A percentile compares a stretch with the other conserved stretches of the same genome.
phyloP scores from a whole-genome alignment of 1,140 invertebrate species.

The Drosophila triauraria region DNA sequence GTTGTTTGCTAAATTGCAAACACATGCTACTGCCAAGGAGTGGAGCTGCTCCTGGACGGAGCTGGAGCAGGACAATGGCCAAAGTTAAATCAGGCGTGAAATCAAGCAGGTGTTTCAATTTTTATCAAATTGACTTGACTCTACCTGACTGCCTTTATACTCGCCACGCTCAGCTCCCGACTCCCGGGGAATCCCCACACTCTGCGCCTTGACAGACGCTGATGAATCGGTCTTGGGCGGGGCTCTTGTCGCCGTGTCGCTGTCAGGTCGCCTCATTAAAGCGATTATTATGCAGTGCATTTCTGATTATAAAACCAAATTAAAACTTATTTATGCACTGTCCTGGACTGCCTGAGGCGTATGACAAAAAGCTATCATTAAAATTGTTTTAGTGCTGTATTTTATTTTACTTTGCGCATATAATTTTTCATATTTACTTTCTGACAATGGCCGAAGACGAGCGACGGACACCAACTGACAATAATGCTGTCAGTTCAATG shows the following conservation, averaged over 20 bases:
- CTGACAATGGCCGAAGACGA: constrained; percentile 49
- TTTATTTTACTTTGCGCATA: constrained; percentile 49
- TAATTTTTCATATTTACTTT: constrained; percentile 72
- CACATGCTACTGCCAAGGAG: constrained; percentile 69
- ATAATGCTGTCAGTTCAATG: constrained; percentile 44
- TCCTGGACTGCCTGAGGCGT: constrained; percentile 16
- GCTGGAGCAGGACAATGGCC: constrained; percentile 70
- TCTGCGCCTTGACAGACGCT: constrained; percentile 19
- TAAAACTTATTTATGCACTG: constrained; percentile 78
- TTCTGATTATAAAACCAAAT: constrained; percentile 78
- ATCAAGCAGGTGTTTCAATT: constrained; percentile 84
- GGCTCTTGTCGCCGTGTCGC: constrained; percentile 44
- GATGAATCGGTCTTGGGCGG: constrained; percentile 55
- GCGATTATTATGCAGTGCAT: constrained; percentile 79
- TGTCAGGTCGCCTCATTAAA: constrained; percentile 76
- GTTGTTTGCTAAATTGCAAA: constrained; percentile 82
- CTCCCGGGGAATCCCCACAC: constrained; percentile 1
- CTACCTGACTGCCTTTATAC: constrained; percentile 39
- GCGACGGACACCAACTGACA: constrained; percentile 11
- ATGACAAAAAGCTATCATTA: constrained; percentile 58
- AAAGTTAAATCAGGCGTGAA: constrained; percentile 82
- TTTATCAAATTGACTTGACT: constrained; percentile 80
- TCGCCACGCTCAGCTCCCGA: background rate
- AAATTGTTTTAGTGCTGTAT: constrained; percentile 52
- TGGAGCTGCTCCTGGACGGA: constrained; percentile 23